A percentile compares a stretch with the other conserved stretches of the same genome.
Conservation (phyloP, 2,888 invertebrate genomes). For the Dryadula phaetusa region DNA sequence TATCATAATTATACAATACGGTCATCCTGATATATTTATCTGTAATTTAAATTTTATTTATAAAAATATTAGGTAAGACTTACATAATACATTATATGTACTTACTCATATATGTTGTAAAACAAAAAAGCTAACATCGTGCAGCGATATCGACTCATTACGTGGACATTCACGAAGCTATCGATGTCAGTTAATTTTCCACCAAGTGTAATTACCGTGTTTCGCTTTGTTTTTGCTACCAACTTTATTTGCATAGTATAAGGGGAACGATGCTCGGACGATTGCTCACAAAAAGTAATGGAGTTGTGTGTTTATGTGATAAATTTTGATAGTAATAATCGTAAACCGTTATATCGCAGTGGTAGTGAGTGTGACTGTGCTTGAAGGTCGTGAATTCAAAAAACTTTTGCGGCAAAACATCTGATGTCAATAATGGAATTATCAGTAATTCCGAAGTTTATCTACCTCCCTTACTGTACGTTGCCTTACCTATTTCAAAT, state of each 20-base stretch:
- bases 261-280: conserved; percentile 63
- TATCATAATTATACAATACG: too few relatives aligned
- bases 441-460: too few relatives aligned
- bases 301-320: conserved; percentile 53
- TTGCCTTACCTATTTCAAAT: too few relatives aligned
- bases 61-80: too few relatives aligned
- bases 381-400: too few relatives aligned
- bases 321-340: conserved; percentile 10
- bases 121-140: conserved; percentile 20
- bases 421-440: too few relatives aligned
- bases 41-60: too few relatives aligned
- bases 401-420: too few relatives aligned
- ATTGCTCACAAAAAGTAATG: conserved; percentile 48
- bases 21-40: too few relatives aligned
- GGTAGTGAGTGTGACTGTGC: not conserved
- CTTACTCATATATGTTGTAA: not conserved
- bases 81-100: not conserved
- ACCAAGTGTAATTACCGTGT: conserved; percentile 81
- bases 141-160: conserved; percentile 75
- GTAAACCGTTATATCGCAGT: not conserved
- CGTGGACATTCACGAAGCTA: conserved; percentile 68
- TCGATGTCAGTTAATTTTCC: conserved; percentile 82
- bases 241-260: conserved; percentile 82
- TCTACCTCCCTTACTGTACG: too few relatives aligned
- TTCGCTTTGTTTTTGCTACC: conserved; percentile 83